These are phyloP conservation scores for Lasioglossum albipes DNA, from an alignment of 1,140 invertebrate species.

Conservation along the genomic window DNA sequence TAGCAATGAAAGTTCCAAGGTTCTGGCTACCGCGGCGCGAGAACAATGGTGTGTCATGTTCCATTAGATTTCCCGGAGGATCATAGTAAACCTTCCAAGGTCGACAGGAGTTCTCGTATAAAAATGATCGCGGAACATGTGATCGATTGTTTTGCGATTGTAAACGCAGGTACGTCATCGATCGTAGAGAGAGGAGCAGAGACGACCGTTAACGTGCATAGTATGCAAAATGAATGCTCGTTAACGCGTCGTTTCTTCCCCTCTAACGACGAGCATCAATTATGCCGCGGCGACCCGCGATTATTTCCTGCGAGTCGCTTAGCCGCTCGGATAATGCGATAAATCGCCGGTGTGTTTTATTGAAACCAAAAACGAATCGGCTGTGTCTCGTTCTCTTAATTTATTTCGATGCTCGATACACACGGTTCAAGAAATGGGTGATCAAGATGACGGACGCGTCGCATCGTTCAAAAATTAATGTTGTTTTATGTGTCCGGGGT, in stretches of 20 bases:
- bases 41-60: background rate
- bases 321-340: constrained; percentile 24
- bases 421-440: constrained; percentile 28
- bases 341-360: constrained; percentile 32
- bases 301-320: constrained; percentile 51
- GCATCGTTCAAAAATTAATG: background rate
- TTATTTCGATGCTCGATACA: constrained; percentile 20
- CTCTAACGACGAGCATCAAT: constrained; percentile 45
- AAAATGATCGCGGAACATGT: background rate
- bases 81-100: background rate
- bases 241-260: constrained; percentile 40
- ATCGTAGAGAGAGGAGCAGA: background rate
- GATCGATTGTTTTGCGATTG: constrained; percentile 41
- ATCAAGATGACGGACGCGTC: constrained; percentile 22
- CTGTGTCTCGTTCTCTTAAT: constrained; percentile 15
- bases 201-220: constrained; percentile 1
- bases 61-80: background rate
- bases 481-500: background rate
- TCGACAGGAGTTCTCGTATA: background rate
- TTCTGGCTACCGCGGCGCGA: too few relatives aligned
- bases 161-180: constrained; percentile 22
- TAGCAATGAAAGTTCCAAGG: background rate
- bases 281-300: constrained; percentile 23
- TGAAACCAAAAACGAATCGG: constrained; percentile 49
- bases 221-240: constrained; percentile 31